Evolutionary conservation across 2,888 invertebrate species (phyloP).

Genomic region (Philopedon plagiatum): DNA sequence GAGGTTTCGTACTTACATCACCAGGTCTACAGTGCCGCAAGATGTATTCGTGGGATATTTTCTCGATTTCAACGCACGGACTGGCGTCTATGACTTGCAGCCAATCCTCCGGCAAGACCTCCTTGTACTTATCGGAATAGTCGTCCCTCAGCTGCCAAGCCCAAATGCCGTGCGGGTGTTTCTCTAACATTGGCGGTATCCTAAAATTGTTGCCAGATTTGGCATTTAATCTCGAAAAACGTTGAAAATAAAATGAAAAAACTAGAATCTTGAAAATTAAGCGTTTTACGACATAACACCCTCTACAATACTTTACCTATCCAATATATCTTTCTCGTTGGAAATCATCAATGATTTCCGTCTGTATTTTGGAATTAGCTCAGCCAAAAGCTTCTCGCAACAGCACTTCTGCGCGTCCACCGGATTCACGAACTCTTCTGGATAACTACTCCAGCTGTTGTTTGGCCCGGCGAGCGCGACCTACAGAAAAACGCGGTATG

Average conservation of each 20-base stretch:
- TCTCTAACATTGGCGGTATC: conserved; percentile 67
- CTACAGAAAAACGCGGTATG: conserved; percentile 32
- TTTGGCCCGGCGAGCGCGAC: conserved; percentile 62
- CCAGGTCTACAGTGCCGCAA: conserved; percentile 64
- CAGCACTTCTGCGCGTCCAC: conserved; percentile 67
- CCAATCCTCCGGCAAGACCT: conserved; percentile 81
- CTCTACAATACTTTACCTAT: conserved; percentile 49
- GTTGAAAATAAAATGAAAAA: neutral
- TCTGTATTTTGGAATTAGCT: conserved; percentile 61
- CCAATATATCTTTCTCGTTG: conserved; percentile 60
- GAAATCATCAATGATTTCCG: conserved; percentile 58
- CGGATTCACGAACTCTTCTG: conserved; percentile 65
- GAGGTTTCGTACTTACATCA: conserved; percentile 61
- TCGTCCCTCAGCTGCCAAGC: conserved; percentile 68
- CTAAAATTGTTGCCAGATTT: too few relatives aligned
- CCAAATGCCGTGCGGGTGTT: conserved; percentile 69
- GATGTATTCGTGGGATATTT: conserved; percentile 59
- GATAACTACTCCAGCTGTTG: conserved; percentile 67
- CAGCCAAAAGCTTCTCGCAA: conserved; percentile 66
- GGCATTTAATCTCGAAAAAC: too few relatives aligned
- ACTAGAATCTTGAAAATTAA: too few relatives aligned
- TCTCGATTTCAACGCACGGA: conserved; percentile 71
- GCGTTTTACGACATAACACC: too few relatives aligned
- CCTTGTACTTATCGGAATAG: conserved; percentile 75
- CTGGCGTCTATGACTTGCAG: conserved; percentile 74